Conservation (phyloP, 2,888 invertebrate genomes). For the Himalopsyche anomala region DNA sequence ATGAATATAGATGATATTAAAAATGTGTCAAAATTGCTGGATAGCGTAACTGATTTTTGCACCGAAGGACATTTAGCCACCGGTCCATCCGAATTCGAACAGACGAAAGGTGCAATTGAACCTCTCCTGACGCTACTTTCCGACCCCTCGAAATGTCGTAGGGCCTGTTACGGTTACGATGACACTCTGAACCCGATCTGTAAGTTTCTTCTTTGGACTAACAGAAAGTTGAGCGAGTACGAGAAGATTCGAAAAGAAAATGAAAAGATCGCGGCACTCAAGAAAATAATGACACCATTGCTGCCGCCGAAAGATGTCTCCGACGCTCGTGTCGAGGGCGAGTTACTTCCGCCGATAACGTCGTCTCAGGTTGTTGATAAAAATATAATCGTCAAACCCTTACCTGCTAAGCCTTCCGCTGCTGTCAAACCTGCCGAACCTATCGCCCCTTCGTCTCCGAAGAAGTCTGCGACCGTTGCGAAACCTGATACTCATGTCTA, state of each 20-base stretch:
- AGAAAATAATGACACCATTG: background rate
- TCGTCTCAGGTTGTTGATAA: background rate
- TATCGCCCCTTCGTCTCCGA: background rate
- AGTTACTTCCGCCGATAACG: background rate
- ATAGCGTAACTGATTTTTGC: slow-evolving; percentile 51
- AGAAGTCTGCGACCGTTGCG: background rate
- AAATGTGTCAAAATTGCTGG: background rate
- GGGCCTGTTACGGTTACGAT: background rate
- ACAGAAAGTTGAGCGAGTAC: slow-evolving; percentile 20
- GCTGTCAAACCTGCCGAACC: background rate
- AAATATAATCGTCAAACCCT: background rate
- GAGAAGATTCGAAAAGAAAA: background rate
- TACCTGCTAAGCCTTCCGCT: background rate
- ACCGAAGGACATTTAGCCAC: background rate
- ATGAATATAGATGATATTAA: slow-evolving; percentile 29
- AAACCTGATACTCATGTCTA: background rate
- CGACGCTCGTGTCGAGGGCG: no score
- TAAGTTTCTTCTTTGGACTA: slow-evolving; percentile 53
- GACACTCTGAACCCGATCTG: slow-evolving; percentile 50
- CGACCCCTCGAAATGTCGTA: background rate
- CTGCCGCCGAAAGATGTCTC: background rate
- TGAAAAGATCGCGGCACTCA: background rate
- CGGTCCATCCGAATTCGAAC: slow-evolving; percentile 7
- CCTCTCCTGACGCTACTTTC: slow-evolving; percentile 17
- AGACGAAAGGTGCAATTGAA: slow-evolving; percentile 2